phyloP scores from a whole-genome alignment of 2,888 invertebrate species.

The Stratiomys singularior region DNA sequence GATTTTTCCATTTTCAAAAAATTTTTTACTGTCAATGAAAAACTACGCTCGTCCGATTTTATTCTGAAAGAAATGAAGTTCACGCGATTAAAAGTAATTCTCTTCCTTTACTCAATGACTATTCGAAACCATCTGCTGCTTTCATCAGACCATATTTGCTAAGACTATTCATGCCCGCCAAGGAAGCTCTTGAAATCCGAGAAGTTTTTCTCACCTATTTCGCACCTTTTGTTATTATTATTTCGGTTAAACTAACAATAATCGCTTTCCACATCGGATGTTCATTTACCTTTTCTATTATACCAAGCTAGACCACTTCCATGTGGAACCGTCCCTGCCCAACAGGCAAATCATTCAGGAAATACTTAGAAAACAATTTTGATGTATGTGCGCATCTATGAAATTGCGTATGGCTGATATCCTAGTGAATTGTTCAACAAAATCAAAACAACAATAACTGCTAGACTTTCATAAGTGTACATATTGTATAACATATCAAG shows the following conservation, averaged over 20 bases:
- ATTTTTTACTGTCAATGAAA: too few species aligned
- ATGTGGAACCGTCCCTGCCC: too few species aligned
- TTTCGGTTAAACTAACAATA: slow-evolving; percentile 14
- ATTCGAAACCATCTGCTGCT: too few species aligned
- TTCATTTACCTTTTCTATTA: slow-evolving; percentile 10
- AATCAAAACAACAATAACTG: neutral
- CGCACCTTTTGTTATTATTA: neutral
- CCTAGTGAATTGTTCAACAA: neutral
- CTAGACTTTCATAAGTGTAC: neutral
- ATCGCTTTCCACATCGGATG: slow-evolving; percentile 16
- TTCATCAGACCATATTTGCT: too few species aligned
- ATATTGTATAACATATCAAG: neutral
- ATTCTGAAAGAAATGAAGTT: too few species aligned
- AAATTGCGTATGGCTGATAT: neutral
- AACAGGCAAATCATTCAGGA: too few species aligned
- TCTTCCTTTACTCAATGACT: too few species aligned
- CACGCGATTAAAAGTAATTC: too few species aligned
- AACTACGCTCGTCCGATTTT: too few species aligned
- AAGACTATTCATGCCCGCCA: too few species aligned
- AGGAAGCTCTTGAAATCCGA: slow-evolving; percentile 22
- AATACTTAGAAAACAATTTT: neutral
- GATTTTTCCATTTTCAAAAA: too few species aligned
- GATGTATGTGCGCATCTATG: neutral
- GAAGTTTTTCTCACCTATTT: slow-evolving; percentile 34
- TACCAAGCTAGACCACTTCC: neutral